phyloP scores from a whole-genome alignment of 1,140 invertebrate species.

The Cydia pomonella region DNA sequence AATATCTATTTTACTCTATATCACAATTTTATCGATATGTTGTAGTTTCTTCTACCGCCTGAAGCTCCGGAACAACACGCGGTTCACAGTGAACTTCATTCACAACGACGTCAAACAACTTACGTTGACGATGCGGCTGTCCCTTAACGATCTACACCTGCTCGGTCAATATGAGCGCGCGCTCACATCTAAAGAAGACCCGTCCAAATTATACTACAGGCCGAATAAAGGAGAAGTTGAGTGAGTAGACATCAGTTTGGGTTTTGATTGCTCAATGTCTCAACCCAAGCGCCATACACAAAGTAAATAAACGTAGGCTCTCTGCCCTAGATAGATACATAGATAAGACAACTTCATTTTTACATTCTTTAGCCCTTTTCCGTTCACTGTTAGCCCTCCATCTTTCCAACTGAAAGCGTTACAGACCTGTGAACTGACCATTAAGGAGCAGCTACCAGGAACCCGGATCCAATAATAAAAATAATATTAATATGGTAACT shows the following conservation, averaged over 20 bases:
- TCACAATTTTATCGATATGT: background rate
- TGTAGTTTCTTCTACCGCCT: conserved; percentile 68
- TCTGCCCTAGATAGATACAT: no score
- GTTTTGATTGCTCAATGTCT: no score
- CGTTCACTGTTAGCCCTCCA: no score
- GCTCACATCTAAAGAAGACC: conserved; percentile 39
- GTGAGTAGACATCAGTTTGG: conserved; percentile 57
- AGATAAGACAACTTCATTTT: no score
- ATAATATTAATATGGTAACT: no score
- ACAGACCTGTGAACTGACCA: no score
- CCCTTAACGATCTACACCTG: conserved; percentile 60
- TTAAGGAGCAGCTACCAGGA: no score
- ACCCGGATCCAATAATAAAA: no score
- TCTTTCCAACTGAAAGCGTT: no score
- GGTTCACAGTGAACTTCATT: conserved; percentile 52
- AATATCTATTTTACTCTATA: background rate
- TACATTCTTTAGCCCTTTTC: no score
- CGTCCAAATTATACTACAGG: conserved; percentile 52
- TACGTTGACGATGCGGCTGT: conserved; percentile 43
- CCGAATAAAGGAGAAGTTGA: conserved; percentile 61
- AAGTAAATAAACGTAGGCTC: no score
- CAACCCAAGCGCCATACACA: no score
- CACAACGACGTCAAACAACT: conserved; percentile 54
- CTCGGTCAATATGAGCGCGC: conserved; percentile 58
- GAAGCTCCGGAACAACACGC: conserved; percentile 67